phyloP scores from a whole-genome alignment of 1,140 invertebrate genomes.

The Epicauta chinensis region DNA sequence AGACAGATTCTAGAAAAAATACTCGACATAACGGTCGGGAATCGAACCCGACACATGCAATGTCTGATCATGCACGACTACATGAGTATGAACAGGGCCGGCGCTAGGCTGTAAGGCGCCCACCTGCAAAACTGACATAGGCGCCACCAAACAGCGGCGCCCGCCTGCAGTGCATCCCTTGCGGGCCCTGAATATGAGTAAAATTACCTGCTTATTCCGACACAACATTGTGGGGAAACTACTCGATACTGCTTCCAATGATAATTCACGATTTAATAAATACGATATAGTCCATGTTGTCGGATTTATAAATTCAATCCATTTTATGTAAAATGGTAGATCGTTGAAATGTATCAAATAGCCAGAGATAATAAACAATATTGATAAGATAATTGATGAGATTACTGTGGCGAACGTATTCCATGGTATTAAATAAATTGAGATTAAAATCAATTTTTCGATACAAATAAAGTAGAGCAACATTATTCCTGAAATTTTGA shows the following conservation, averaged over 20 bases:
- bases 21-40: no score
- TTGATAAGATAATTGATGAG: constrained; percentile 55
- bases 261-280: constrained; percentile 60
- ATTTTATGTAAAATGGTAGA: constrained; percentile 57
- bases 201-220: constrained; percentile 59
- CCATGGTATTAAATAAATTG: constrained; percentile 59
- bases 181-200: no score
- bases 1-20: no score
- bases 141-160: no score
- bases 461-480: constrained; percentile 67
- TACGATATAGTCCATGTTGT: constrained; percentile 67
- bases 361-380: constrained; percentile 61
- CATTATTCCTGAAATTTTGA: constrained; percentile 57
- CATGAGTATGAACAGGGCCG: no score
- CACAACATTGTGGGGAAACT: constrained; percentile 50
- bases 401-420: constrained; percentile 52
- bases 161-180: no score
- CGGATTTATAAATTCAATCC: constrained; percentile 65
- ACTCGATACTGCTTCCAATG: constrained; percentile 53
- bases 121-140: no score
- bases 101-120: no score
- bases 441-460: constrained; percentile 62
- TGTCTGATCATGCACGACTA: no score
- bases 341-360: constrained; percentile 67
- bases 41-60: no score